Conservation (phyloP, 1,140 invertebrate species). For the Spodoptera frugiperda region DNA sequence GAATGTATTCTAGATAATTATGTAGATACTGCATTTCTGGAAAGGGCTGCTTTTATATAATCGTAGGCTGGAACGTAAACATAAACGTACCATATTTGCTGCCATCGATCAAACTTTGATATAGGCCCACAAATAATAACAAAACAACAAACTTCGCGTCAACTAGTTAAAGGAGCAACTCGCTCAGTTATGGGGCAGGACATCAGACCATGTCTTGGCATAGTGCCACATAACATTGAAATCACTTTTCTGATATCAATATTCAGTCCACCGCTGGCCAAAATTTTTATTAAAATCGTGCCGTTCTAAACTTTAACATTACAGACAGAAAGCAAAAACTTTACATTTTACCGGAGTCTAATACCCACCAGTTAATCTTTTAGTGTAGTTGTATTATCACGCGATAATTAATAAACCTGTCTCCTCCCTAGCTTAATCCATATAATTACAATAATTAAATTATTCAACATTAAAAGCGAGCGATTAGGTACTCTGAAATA, state of each 20-base stretch:
- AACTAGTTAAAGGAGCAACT: background rate
- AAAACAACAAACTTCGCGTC: background rate
- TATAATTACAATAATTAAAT: too few relatives aligned
- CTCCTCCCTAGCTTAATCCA: too few relatives aligned
- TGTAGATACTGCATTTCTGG: too few relatives aligned
- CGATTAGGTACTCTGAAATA: background rate
- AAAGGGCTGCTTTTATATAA: too few relatives aligned
- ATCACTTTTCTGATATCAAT: background rate
- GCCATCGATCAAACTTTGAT: too few relatives aligned
- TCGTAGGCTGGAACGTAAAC: too few relatives aligned
- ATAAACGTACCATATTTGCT: too few relatives aligned
- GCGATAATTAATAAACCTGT: too few relatives aligned
- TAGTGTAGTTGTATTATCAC: too few relatives aligned
- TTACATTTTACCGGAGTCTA: background rate
- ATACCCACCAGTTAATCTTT: too few relatives aligned
- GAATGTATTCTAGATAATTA: too few relatives aligned
- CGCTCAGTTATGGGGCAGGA: background rate
- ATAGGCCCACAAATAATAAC: too few relatives aligned
- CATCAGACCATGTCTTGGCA: conserved; percentile 8
- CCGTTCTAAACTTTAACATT: background rate
- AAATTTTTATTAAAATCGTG: conserved; percentile 4
- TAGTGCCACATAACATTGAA: background rate
- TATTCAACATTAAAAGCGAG: background rate
- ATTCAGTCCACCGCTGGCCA: background rate
- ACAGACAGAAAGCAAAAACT: background rate